These are phyloP conservation scores for Cepphus grylle DNA, from an alignment of 2,113 vertebrate species.

Conservation along the genomic window DNA sequence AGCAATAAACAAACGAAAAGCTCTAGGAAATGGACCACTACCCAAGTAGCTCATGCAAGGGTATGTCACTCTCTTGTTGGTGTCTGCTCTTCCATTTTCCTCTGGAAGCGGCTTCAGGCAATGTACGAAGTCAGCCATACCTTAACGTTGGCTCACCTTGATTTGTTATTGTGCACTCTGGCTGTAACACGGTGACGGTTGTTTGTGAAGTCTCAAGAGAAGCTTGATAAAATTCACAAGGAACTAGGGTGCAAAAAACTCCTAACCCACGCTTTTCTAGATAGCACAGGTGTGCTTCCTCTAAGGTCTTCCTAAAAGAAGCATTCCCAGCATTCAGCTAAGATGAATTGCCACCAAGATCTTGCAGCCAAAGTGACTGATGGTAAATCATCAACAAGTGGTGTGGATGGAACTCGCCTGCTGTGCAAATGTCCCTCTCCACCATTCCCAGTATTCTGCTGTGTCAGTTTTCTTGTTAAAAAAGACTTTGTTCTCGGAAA, in stretches of 20 bases:
- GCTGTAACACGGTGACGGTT: background rate
- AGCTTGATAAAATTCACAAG: background rate
- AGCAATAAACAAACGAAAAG: conserved; percentile 17
- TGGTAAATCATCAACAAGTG: background rate
- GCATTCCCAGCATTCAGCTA: background rate
- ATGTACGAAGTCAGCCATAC: background rate
- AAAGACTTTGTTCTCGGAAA: background rate
- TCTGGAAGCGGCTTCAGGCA: background rate
- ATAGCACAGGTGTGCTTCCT: background rate
- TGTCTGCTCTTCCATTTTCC: background rate
- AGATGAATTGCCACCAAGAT: background rate
- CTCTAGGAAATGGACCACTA: background rate
- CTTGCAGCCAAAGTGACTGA: background rate
- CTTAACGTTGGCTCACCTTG: background rate
- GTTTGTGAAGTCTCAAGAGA: background rate
- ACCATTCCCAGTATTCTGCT: background rate
- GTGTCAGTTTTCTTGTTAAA: background rate
- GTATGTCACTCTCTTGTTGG: background rate
- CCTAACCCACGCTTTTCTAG: background rate
- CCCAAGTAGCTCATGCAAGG: background rate
- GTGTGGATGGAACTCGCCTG: background rate
- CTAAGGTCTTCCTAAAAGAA: background rate
- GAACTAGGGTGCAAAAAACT: background rate
- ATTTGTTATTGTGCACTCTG: background rate
- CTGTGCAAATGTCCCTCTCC: background rate